Conservation (phyloP, 2,113 vertebrate genomes). For the Paradoxurus hermaphroditus region DNA sequence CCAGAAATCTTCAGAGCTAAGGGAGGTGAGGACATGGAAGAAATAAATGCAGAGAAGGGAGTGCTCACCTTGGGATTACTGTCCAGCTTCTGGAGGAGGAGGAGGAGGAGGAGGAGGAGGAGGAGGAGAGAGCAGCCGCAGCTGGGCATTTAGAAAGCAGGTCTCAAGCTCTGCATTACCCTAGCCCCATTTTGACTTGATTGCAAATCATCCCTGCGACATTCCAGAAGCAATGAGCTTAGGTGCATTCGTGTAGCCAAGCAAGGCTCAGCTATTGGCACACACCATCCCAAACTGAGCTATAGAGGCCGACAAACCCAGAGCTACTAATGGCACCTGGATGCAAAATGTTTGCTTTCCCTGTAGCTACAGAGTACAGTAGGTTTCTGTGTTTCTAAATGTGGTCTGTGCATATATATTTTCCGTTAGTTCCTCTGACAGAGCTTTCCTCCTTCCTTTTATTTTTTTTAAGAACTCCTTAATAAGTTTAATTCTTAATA, state of each 20-base stretch:
- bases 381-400: constrained; percentile 68
- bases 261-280: constrained; percentile 24
- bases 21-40: background rate
- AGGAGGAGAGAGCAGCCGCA: background rate
- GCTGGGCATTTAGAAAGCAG: constrained; percentile 8
- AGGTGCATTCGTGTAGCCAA: constrained; percentile 16
- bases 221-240: constrained; percentile 14
- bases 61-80: background rate
- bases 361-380: constrained; percentile 52
- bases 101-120: background rate
- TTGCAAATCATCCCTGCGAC: background rate
- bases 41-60: constrained; percentile 6
- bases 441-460: background rate
- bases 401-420: constrained; percentile 52
- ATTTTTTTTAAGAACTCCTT: background rate
- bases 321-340: constrained; percentile 63
- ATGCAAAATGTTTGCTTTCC: constrained; percentile 64
- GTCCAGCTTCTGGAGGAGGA: background rate
- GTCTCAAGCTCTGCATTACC: background rate
- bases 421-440: constrained; percentile 25
- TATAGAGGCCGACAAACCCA: background rate
- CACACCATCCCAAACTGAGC: constrained; percentile 3
- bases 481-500: constrained; percentile 37
- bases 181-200: constrained; percentile 15
- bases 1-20: background rate